phyloP scores from a whole-genome alignment of 1,140 invertebrate genomes.

The Ladona fulva region DNA sequence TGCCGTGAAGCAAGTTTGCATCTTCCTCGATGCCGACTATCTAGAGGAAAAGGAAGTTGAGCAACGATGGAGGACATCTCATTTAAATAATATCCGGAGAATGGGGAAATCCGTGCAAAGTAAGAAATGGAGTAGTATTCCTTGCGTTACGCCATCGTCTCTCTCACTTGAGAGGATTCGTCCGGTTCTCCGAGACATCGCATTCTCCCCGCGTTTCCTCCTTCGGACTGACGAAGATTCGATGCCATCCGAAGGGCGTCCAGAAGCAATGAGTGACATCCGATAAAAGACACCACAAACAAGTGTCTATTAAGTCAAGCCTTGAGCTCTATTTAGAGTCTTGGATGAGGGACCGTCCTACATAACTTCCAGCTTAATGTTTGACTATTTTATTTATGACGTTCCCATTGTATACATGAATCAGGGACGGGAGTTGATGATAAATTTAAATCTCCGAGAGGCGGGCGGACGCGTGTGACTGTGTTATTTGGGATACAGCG shows the following conservation, averaged over 20 bases:
- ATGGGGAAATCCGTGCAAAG: neutral
- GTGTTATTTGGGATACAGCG: no score
- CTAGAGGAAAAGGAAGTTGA: no score
- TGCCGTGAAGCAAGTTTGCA: no score
- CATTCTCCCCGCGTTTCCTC: neutral
- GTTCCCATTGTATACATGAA: no score
- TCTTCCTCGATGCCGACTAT: no score
- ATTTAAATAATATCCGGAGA: neutral
- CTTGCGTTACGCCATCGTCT: neutral
- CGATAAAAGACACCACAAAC: neutral
- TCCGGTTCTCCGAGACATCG: neutral
- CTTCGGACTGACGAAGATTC: neutral
- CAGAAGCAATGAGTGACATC: neutral
- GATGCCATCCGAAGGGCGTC: neutral
- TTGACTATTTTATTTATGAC: neutral
- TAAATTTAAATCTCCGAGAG: no score
- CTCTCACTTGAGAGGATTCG: neutral
- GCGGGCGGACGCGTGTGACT: no score
- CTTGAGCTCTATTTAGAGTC: neutral
- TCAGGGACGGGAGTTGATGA: no score
- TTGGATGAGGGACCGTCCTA: neutral
- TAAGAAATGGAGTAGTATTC: neutral
- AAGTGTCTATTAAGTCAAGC: neutral
- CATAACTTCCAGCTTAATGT: neutral
- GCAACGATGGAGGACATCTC: neutral